Base-by-base conservation (phyloP, 1,140 invertebrate species). In the Idris sp. region DNA sequence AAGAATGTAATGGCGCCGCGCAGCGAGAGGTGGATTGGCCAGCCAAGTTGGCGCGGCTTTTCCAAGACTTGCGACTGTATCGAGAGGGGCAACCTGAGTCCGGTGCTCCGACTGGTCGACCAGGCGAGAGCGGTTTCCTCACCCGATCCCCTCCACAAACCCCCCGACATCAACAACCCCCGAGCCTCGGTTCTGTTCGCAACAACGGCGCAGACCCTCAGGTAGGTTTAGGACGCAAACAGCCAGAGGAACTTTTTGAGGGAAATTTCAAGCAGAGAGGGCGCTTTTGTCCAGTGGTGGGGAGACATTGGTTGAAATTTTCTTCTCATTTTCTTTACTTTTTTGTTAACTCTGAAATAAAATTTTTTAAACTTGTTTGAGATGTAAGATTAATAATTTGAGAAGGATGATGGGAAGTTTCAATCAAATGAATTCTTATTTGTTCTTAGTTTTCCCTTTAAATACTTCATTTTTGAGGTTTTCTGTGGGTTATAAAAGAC, bases 121-220 rank as follows among this genome's bases (percentile, higher is more conserved):
- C 86, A 88, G 33, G 82, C 89, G 48, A 81, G 88, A 67, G 88
- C 89, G 40, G 84, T 88, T 0, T 90, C 89, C 76, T 90, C 89
- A 38, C 89, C 89, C 38, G 88, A 88, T 83, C 87, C 89, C 54
- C 83, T 89, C 36, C 86, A 88, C 74, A 86, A 85, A 79, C 54
- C 26, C 40, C 85, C 85, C 65, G 86, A 88, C 22, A 4, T 36
- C 75, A 82, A n/a, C n/a, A n/a, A 83, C 74, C 81, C 83, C 31
- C 79, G 84, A 80, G 82, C 85, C 69, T 82, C 84, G 61, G 77
- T 84, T 79, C 69, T 81, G 69, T 80, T 80, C 65, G 80, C 84
- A 44, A 81, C 80, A 67, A 81, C 83, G 43, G 71, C 80, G 75
- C 81, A 86, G 51, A 82, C 78, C 80, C 71, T 84, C 81, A 88